These are phyloP conservation scores for Malurus alboscapulatus DNA, from an alignment of 2,113 vertebrate genomes.

Conservation along the genomic window DNA sequence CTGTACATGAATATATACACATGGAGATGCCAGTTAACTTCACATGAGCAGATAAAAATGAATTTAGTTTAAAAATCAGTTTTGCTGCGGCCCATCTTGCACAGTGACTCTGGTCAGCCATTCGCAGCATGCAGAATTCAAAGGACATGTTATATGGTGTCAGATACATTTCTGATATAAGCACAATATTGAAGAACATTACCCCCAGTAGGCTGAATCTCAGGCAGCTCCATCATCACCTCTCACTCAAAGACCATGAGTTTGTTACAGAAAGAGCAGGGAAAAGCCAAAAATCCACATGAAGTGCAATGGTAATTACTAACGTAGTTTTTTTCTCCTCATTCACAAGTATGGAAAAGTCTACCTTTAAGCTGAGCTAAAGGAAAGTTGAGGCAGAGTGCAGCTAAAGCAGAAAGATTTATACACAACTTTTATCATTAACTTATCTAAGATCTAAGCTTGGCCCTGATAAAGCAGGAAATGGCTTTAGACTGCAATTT, in stretches of 20 bases:
- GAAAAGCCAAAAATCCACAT: neutral
- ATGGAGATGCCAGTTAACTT: neutral
- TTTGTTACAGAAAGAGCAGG: neutral
- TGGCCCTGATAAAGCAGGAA: neutral
- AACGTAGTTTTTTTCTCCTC: neutral
- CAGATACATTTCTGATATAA: neutral
- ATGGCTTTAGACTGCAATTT: neutral
- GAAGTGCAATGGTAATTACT: neutral
- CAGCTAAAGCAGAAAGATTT: neutral
- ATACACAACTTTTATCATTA: neutral
- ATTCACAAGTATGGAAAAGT: neutral
- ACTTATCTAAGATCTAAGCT: neutral
- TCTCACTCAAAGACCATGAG: neutral
- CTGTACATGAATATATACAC: neutral
- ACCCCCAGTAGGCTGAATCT: neutral
- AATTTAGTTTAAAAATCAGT: neutral
- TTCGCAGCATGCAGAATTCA: neutral
- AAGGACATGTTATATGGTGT: neutral
- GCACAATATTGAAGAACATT: neutral
- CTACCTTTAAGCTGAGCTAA: neutral
- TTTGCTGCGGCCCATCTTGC: neutral
- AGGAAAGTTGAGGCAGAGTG: neutral
- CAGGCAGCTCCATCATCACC: neutral
- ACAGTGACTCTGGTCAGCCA: neutral
- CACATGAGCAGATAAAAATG: neutral